Evolutionary conservation across 2,888 invertebrate species (phyloP), one percentile per base, ranked within the genome.

Genomic region (Cataglyphis altisquamis): DNA sequence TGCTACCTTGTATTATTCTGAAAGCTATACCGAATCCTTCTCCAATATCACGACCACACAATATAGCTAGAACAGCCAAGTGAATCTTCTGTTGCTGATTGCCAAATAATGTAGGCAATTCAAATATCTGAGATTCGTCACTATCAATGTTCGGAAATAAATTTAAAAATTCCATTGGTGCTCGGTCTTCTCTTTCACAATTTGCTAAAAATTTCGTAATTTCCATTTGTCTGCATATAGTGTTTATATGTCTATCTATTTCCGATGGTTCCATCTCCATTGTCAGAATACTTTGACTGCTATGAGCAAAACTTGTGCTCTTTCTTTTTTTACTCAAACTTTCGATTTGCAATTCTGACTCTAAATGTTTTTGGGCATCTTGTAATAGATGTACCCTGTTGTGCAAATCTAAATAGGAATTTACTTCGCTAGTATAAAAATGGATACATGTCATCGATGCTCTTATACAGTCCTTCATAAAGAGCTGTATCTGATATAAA

Each of bases 371-470:
- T 84, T 96, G 96, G 0, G 97, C 97, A 48, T 96, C 95, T 0
- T 95, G 89, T 88, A 96, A 93, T 93, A 96, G 95, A 88, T 95
- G 95, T n/a, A 95, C 94, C 93, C 96, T 95, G 1, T 94, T 93
- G 64, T 95, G 94, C 70, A 97, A 92, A 87, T 97, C 96, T 0
- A 95, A 94, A 90, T 96, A 97, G 66, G 94, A 96, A 1, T 95
- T 95, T 9, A 96, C 96, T 87, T 96, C 96, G 75, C 96, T 95
- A n/a, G 96, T 95, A 94, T 97, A 98, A 93, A 97, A 96, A 84
- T 96, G 96, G 72, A 97, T 97, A 92, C 98, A 97, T 0, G 97
- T 97, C 95, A 98, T 97, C 6, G 97, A 96, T 0, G 98, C 97
- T 75, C 98, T 96, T 55, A 98, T 96, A 85, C 96, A 96, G 94